Evolutionary conservation across 2,888 invertebrate genomes (phyloP).

Genomic region (Actias luna): DNA sequence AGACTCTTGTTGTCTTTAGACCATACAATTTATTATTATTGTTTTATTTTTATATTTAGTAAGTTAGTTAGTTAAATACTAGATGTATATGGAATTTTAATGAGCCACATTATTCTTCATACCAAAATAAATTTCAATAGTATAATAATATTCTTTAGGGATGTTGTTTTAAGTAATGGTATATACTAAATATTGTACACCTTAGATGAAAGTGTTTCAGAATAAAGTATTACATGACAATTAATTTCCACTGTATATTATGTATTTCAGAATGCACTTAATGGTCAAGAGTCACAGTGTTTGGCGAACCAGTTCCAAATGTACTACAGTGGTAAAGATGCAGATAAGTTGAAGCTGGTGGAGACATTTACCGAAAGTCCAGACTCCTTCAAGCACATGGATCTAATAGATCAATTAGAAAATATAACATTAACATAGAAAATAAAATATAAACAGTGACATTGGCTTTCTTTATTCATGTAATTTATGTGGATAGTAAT

Average conservation of each 20-base stretch:
- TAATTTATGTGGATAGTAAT: slow-evolving; percentile 62
- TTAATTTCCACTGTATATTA: background rate
- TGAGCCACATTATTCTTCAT: too few relatives aligned
- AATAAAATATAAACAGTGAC: slow-evolving; percentile 3
- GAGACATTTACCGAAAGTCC: slow-evolving; percentile 87
- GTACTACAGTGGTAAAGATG: slow-evolving; percentile 88
- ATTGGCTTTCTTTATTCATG: slow-evolving; percentile 36
- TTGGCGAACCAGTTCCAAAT: slow-evolving; percentile 92
- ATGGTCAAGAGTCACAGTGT: slow-evolving; percentile 91
- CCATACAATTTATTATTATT: too few relatives aligned
- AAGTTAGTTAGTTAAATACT: too few relatives aligned
- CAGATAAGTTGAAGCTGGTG: slow-evolving; percentile 83
- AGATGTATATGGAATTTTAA: too few relatives aligned
- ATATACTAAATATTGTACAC: background rate
- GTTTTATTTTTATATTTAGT: too few relatives aligned
- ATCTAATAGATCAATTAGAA: slow-evolving; percentile 89
- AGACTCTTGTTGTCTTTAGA: too few relatives aligned
- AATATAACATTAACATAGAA: slow-evolving; percentile 71
- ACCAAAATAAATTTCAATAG: too few relatives aligned
- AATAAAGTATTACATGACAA: background rate
- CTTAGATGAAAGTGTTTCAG: background rate
- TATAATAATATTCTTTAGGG: too few relatives aligned
- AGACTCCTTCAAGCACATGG: slow-evolving; percentile 90
- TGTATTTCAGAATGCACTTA: slow-evolving; percentile 83
- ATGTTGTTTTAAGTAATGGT: background rate